These are phyloP conservation scores for Esox niger DNA, from an alignment of 2,113 vertebrate genomes.

Conservation along the genomic window DNA sequence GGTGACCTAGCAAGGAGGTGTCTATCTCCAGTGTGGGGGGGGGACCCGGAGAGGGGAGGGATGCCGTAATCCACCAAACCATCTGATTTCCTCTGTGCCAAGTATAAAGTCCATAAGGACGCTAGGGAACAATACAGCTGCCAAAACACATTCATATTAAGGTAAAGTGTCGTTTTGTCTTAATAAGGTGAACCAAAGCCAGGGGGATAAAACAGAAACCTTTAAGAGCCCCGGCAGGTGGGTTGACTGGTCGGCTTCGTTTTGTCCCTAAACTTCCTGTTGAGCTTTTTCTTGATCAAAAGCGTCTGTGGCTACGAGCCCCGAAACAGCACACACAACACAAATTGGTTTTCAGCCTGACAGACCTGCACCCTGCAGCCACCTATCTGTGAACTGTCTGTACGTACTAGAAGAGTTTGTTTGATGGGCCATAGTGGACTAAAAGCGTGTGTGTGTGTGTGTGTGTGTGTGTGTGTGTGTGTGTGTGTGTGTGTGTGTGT, in stretches of 20 bases:
- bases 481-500: neutral
- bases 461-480: conserved; percentile 2
- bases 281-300: neutral
- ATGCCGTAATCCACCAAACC: conserved; percentile 7
- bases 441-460: conserved; percentile 7
- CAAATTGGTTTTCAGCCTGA: conserved; percentile 24
- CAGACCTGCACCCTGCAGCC: conserved; percentile 12
- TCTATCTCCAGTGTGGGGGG: neutral
- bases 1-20: conserved; percentile 25
- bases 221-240: neutral
- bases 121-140: conserved; percentile 17
- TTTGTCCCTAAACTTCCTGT: neutral
- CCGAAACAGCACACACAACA: conserved; percentile 14
- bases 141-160: neutral
- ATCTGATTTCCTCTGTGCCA: neutral
- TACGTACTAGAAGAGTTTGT: neutral
- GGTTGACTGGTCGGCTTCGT: neutral
- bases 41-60: conserved; percentile 5
- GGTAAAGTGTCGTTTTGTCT: neutral
- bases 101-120: neutral
- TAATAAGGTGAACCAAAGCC: neutral
- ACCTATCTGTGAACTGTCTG: conserved; percentile 12
- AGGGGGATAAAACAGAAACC: neutral
- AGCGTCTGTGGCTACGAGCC: conserved; percentile 8
- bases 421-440: neutral